Base-by-base conservation (phyloP, 1,140 invertebrate species). In the Meloidogyne hapla region DNA sequence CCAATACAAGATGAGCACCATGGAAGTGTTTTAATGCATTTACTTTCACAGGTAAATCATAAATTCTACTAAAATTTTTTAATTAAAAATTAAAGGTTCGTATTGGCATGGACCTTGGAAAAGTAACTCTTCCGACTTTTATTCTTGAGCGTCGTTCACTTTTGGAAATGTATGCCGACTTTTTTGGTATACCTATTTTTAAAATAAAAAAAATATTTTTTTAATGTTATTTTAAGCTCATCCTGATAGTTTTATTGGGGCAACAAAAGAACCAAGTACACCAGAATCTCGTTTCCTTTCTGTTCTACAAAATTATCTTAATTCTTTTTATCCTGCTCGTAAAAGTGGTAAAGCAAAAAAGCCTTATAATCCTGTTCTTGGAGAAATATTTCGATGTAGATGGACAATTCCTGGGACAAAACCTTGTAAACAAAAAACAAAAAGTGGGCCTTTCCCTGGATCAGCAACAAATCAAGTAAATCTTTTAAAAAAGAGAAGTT, bases 341-440 rank as follows among this genome's bases (percentile, higher is more conserved):
- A 89, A 90, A 88, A 89, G 88, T 69, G 88, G 89, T 28, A 86
- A 89, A 48, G 89, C 89, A n/a, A 90, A 90, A 79, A 91, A 91
- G 75, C 90, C 90, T 6, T 91, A 90, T 84, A 91, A 91, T 83
- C 90, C 90, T 2, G 89, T 91, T 38, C 88, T 90, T 38, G 90
- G 90, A 23, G 90, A 91, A 83, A 88, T 87, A 18, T 91, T 90
- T 79, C 88, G 88, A 63, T 91, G 90, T 82, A 89, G 26, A 88
- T 90, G 89, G 83, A 84, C 61, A 70, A 89, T 81, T 23, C 84
- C 85, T n/a, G 79, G 26, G 23, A 69, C 33, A 33, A 21, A 1
- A 92, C 92, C 15, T 90, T 94, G 69, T 92, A 92, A 18, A 94
- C 68, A 74, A 65, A 64, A 25, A n/a, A 76, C 77, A 2, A 74